Evolutionary conservation across 1,140 invertebrate genomes (phyloP), one percentile per base, ranked within the genome.

Genomic region (Aplysia californica): DNA sequence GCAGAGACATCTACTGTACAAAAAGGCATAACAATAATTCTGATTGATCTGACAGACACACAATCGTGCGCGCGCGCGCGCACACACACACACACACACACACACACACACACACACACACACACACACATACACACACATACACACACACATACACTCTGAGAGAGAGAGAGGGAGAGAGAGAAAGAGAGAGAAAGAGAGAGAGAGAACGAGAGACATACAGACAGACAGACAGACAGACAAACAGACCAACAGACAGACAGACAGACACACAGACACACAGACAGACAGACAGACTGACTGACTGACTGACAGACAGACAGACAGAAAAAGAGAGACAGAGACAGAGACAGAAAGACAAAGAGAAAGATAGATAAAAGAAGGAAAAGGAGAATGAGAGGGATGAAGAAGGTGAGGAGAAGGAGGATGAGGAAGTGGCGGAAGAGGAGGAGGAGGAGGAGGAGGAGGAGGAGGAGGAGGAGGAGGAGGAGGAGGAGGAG

Each of bases 401-500:
- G 69, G 58, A 55, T 23, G 33, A 55, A 21, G 21, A 71, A 31
- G 29, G 44, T 23, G 31, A 71, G 69, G 58, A 50, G 31, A 33
- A 71, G 15, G 10, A 71, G 31, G 29, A 71, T 23, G 33, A 56
- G 23, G 38, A 55, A 29, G 33, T 33, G 50, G n/a, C 6, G 29
- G n/a, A 66, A 31, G 29, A 31, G 4, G 36, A 35, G 36, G 29
- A 31, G 4, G n/a, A n/a, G 36, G 29, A 55, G 50, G n/a, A 33
- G 36, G 26, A 55, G 44, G 29, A n/a, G 31, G 31, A 71, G 38
- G 35, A 33, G 50, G 31, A 50, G 41, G 33, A 31, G 50, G 31
- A 71, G 38, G 58, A 56, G 69, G 31, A 33, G 69, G 38, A 55
- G 41, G n/a, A 33, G 39, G 58, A 44, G 69, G 31, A 71, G 50